Evolutionary conservation across 2,888 invertebrate genomes (phyloP), one percentile per base, ranked within the genome.

Genomic region (Unio delphinus): DNA sequence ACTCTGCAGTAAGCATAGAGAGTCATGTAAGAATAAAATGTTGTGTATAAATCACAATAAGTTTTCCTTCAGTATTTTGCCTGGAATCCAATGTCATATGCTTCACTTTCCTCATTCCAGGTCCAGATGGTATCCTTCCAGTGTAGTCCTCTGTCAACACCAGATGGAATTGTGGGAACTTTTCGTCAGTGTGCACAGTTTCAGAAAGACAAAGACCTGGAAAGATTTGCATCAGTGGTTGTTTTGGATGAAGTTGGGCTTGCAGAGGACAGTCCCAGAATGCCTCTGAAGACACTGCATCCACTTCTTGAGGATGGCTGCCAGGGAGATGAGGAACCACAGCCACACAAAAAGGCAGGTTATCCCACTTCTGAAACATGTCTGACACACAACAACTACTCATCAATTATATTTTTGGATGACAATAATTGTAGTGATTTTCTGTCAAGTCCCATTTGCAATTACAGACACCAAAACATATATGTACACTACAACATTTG

Each of bases 281-380:
- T 88, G 88, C 88, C 88, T 7, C 82, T 88, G 18, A 88, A 87
- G 87, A 84, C 87, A 3, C 79, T 89, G 7, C 89, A 89, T 73
- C 87, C 88, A 18, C 70, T 88, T 57, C 70, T 89, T 45, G 89
- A 89, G 70, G 87, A 88, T 78, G 88, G 88, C 59, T 88, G 84
- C 65, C 83, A 83, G 68, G 86, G 85, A 26, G 84, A 86, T 73
- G 86, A 87, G 70, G 74, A 67, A 55, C 83, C 84, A 60, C 82
- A 80, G 23, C 57, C 55, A 18, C 34, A 34, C 34, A 34, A 34
- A 34, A 34, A 34, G 34, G 34, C 34, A 34, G 30, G 30, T 30
- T 30, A 30, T 30, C 30, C 5, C 30, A 30, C 30, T 30, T 30
- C 4, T 30, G 5, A 30, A 30, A 30, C 5, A 30, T 30, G 5